Percentiles rank a stretch among this genome's conserved stretches.
Conservation (phyloP, 2,797 vertebrate species). For the Acanthopagrus latus region DNA sequence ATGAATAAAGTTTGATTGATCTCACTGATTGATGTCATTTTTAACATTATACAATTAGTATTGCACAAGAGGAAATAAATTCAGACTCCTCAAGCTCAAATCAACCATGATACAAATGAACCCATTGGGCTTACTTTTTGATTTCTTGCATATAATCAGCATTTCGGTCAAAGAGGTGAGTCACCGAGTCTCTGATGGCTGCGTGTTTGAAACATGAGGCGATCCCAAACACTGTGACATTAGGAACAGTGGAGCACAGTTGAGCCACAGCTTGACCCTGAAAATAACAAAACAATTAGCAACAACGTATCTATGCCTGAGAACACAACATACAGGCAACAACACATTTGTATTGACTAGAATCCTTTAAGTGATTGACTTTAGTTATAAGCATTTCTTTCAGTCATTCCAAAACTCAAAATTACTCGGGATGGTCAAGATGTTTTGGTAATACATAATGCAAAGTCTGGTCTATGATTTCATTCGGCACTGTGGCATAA, state of each 20-base stretch:
- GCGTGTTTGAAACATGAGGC: constrained; percentile 97
- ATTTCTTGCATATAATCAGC: constrained; percentile 96
- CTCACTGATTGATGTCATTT: not conserved
- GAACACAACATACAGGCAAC: constrained; percentile 21
- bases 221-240: constrained; percentile 94
- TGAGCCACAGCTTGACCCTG: constrained; percentile 99
- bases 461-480: not conserved
- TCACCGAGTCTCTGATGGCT: constrained; percentile 95
- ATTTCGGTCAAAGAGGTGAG: constrained; percentile 97
- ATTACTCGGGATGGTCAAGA: not conserved
- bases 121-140: constrained; percentile 89
- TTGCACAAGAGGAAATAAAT: not conserved
- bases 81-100: not conserved
- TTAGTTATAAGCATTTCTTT: constrained; percentile 7
- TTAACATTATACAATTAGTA: not conserved
- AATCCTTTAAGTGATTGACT: not conserved
- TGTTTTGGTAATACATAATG: not conserved
- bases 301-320: constrained; percentile 36
- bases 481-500: not conserved
- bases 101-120: not conserved
- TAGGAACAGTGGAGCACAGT: constrained; percentile 94
- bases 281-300: constrained; percentile 62
- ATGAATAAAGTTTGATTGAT: too few relatives aligned
- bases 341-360: not conserved
- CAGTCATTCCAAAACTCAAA: not conserved